Evolutionary conservation across 2,797 vertebrate genomes (phyloP).

Genomic region (Sebastes iracundus): DNA sequence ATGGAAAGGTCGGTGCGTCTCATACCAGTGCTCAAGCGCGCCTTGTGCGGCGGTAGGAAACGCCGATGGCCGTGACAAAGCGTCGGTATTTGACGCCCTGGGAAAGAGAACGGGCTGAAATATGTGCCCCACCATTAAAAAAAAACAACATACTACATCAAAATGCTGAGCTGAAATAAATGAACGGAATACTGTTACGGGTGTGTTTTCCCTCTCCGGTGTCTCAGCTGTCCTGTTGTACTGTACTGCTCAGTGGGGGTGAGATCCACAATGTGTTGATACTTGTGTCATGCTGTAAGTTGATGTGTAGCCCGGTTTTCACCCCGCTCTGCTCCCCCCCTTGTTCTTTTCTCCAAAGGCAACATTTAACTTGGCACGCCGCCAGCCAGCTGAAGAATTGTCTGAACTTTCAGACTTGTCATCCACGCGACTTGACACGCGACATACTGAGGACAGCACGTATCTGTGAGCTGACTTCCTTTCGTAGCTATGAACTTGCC

Average conservation of each 20-base stretch:
- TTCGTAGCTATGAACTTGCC: neutral
- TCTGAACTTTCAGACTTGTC: constrained; percentile 22
- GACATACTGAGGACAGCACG: constrained; percentile 2
- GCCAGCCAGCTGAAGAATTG: constrained; percentile 34
- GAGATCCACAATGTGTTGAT: constrained; percentile 1
- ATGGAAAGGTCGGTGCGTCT: too few relatives aligned
- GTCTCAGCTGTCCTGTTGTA: neutral
- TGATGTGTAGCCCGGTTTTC: constrained; percentile 7
- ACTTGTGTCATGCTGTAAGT: constrained; percentile 1
- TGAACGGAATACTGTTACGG: neutral
- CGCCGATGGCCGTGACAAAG: too few relatives aligned
- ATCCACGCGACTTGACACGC: constrained; percentile 44
- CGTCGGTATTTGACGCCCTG: fast-evolving
- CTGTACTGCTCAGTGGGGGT: neutral
- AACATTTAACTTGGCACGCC: constrained; percentile 60
- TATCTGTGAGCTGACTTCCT: neutral
- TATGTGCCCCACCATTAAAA: too few relatives aligned
- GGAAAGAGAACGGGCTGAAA: neutral
- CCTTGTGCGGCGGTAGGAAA: too few relatives aligned
- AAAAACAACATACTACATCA: neutral
- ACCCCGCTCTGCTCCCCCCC: neutral
- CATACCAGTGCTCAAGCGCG: fast-evolving
- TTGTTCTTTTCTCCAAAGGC: constrained; percentile 39
- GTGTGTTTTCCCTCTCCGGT: neutral
- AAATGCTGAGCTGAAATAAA: neutral